Evolutionary conservation across 2,888 invertebrate species (phyloP).

Genomic region (Spatulosminthurus flaviceps): DNA sequence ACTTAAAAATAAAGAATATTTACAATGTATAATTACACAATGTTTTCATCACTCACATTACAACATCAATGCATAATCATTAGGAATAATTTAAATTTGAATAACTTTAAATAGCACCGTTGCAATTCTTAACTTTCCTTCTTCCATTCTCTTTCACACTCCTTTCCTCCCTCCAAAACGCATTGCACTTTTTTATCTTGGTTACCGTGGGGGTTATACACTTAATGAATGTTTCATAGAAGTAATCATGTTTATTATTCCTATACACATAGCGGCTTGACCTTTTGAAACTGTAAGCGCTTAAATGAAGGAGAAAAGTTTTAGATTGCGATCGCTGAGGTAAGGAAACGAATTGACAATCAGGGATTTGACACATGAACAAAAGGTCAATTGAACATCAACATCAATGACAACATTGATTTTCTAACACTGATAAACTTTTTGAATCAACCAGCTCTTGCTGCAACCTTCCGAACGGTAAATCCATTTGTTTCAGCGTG

Average conservation of each 20-base stretch:
- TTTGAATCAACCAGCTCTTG: background rate
- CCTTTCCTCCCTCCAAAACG: background rate
- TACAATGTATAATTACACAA: slow-evolving; percentile 43
- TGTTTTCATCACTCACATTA: slow-evolving; percentile 31
- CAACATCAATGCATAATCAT: slow-evolving; percentile 23
- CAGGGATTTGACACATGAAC: slow-evolving; percentile 8
- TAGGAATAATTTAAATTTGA: slow-evolving; percentile 14
- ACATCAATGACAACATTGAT: slow-evolving; percentile 16
- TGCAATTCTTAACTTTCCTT: background rate
- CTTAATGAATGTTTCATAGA: background rate
- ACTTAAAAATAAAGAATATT: slow-evolving; percentile 26
- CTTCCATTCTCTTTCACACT: background rate
- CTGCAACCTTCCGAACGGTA: background rate
- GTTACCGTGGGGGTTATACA: background rate
- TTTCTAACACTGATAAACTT: background rate
- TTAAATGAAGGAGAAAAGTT: background rate
- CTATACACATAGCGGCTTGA: background rate
- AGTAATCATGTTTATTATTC: background rate
- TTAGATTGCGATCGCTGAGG: slow-evolving; percentile 5
- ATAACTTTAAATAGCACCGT: slow-evolving; percentile 9
- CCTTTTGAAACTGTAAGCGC: background rate
- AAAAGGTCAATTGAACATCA: background rate
- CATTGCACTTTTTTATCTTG: slow-evolving; percentile 8
- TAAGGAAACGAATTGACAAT: slow-evolving; percentile 7
- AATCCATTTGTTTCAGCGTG: background rate